Evolutionary conservation across 2,888 invertebrate genomes (phyloP).

Genomic region (Acleris literana): DNA sequence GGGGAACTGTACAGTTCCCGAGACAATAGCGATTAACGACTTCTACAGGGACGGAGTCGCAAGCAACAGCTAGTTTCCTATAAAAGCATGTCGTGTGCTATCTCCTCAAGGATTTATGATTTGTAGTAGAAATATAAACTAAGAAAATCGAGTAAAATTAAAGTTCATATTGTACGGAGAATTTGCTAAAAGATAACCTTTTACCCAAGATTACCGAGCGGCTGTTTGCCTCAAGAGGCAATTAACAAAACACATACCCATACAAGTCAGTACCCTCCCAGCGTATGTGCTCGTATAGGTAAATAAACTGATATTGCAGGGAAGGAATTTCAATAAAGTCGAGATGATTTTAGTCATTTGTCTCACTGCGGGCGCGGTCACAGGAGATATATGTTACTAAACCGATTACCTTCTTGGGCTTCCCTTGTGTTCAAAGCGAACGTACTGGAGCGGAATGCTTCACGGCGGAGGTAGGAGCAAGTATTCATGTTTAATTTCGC

Average conservation of each 20-base stretch:
- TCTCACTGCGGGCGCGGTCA: slow-evolving; percentile 57
- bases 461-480: slow-evolving; percentile 79
- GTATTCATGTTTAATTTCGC: slow-evolving; percentile 82
- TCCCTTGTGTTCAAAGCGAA: slow-evolving; percentile 77
- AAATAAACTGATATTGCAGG: slow-evolving; percentile 35
- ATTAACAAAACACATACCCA: background rate
- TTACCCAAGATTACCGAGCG: no score
- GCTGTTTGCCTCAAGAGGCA: background rate
- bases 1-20: no score
- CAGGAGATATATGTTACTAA: slow-evolving; percentile 62
- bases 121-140: no score
- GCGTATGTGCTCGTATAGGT: slow-evolving; percentile 7
- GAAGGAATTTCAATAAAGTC: slow-evolving; percentile 52
- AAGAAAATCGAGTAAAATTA: no score
- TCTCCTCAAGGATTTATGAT: no score
- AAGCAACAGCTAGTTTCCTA: no score
- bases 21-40: no score
- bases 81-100: no score
- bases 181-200: no score
- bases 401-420: slow-evolving; percentile 69
- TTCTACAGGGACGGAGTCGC: no score
- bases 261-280: background rate
- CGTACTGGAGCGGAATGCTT: slow-evolving; percentile 79
- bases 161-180: no score
- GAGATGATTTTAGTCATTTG: slow-evolving; percentile 59